A percentile compares a stretch with the other conserved stretches of the same genome.
Evolutionary conservation across 37 sponge, comb jelly and placozoan species (phyloP).

Genomic region (Cliona cf. orientalis): DNA sequence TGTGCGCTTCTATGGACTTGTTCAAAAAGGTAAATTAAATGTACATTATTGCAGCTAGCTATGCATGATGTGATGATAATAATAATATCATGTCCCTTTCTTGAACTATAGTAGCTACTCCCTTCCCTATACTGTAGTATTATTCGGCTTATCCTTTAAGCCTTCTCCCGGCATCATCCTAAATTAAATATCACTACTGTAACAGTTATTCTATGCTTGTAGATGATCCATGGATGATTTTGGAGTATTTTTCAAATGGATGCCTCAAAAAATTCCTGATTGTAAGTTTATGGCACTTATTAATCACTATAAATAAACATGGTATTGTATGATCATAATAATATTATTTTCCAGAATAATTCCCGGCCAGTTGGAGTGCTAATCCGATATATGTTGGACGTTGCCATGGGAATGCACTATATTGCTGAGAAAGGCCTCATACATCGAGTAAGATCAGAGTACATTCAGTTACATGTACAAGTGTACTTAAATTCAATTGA

Average conservation of each 20-base stretch:
- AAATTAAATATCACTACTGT: too few relatives aligned
- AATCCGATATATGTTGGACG: constrained; percentile 66
- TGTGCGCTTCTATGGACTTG: constrained; percentile 33
- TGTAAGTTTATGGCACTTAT: constrained; percentile 19
- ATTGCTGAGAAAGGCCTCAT: constrained; percentile 61
- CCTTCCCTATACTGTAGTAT: background rate
- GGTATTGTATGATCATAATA: background rate
- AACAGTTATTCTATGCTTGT: too few relatives aligned
- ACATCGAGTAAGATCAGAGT: constrained; percentile 41
- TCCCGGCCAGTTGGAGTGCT: constrained; percentile 13
- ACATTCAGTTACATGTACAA: background rate
- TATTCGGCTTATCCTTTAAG: background rate
- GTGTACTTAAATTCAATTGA: background rate
- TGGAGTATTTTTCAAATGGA: constrained; percentile 57
- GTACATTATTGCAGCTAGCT: background rate
- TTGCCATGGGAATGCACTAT: constrained; percentile 73
- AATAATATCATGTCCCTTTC: background rate
- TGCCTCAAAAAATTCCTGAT: constrained; percentile 42
- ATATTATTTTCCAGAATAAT: background rate
- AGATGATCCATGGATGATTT: constrained; percentile 28
- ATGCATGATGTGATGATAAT: background rate
- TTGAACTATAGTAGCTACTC: background rate
- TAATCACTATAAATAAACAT: background rate
- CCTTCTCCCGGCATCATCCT: background rate
- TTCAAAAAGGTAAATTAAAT: constrained; percentile 11